phyloP scores from a whole-genome alignment of 2,113 vertebrate species.

The Urocitellus parryii region DNA sequence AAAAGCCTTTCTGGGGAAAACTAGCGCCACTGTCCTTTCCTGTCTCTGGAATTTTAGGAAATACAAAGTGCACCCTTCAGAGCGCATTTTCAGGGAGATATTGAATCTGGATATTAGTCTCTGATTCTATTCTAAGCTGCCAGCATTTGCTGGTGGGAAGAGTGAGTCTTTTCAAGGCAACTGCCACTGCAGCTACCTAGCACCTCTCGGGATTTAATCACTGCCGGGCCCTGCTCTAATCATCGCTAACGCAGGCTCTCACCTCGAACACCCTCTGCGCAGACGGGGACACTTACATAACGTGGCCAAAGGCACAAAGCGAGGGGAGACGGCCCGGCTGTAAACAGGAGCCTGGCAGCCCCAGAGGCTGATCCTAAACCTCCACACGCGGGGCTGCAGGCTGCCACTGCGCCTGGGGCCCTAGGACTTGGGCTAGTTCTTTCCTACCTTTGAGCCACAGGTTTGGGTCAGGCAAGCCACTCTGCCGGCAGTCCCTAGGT shows the following conservation, averaged over 20 bases:
- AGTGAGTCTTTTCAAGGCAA: background rate
- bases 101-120: background rate
- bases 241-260: background rate
- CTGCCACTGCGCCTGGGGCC: rapidly evolving
- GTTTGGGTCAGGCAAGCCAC: background rate
- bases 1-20: background rate
- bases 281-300: background rate
- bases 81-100: constrained; percentile 38
- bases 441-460: background rate
- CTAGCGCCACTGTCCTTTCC: background rate
- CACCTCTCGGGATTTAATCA: constrained; percentile 17
- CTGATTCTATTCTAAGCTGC: background rate
- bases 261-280: background rate
- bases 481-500: background rate
- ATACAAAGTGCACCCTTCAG: background rate
- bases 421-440: rapidly evolving
- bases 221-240: constrained; percentile 21
- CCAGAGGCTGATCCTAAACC: too few relatives aligned
- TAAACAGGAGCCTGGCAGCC: background rate
- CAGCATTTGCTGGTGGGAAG: background rate
- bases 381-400: rapidly evolving
- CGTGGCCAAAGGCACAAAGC: background rate
- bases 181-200: background rate
- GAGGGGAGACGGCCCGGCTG: background rate
- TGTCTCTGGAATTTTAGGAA: background rate